Base-by-base conservation (phyloP, 2,797 vertebrate genomes). In the Spinus olivaceus region DNA sequence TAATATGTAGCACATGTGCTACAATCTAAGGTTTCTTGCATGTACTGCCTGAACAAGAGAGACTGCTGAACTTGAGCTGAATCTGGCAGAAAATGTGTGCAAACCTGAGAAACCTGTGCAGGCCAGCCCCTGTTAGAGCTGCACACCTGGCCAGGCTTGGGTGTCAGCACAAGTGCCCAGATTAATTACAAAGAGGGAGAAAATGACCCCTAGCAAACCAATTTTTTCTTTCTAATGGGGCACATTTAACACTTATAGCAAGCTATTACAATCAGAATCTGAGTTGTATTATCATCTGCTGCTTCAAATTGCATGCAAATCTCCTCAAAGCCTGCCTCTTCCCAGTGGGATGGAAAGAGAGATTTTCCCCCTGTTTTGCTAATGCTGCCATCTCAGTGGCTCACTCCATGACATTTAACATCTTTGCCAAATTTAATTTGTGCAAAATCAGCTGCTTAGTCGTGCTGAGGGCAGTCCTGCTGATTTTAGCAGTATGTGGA, bases 371-470 rank as follows among this genome's bases (percentile, higher is more conserved):
- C 7, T 5, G 3, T 80, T 72, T 60, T 90, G n/a, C 64, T 77
- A 65, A 65, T 13, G 49, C 59, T 86, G 64, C 60, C 23, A 12
- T 61, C 54, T 64, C 67, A 19, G 12, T 49, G 54, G 86, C 63
- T 92, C 37, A 11, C 37, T 80, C 54, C 16, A 17, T 76, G 83
- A 35, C 42, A 57, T 25, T 82, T 93, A 80, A 70, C 51, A 41
- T 61, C 50, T 92, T 95, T 64, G 69, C 77, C 83, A 80, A 69
- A 72, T 95, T 51, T 27, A 32, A 49, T 92, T 90, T 88, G 69
- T 86, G 83, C 83, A 53, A 80, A 87, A 86, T 82, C 89, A 77
- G 60, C 50, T 51, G 24, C 80, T 69, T 82, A 12, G 33, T 47
- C 0, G 22, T 72, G 53, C 88, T 79, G 73, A 60, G 60, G 60